These are phyloP conservation scores for Turritopsis dohrnii DNA, from an alignment of 30 jellyfish, hydroid and myxozoan genomes.

Conservation along the genomic window DNA sequence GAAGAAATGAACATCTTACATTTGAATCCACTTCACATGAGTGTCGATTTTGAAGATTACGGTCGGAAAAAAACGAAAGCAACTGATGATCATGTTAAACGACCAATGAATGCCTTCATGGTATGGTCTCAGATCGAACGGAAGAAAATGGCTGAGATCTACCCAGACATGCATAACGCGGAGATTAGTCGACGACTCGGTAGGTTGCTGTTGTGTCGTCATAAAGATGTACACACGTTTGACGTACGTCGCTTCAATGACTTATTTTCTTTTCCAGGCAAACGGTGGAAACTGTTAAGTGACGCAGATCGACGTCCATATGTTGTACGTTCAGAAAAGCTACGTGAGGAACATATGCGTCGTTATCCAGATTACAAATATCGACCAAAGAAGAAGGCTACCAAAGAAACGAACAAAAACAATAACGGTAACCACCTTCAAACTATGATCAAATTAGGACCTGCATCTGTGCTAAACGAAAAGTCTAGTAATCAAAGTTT, in stretches of 20 bases:
- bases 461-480: not conserved
- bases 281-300: conserved; percentile 70
- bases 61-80: not conserved
- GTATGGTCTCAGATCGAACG: conserved; percentile 95
- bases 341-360: conserved; percentile 92
- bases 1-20: conserved; percentile 31
- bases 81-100: conserved; percentile 60
- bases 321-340: conserved; percentile 71
- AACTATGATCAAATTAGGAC: conserved; percentile 7
- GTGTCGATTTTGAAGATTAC: not conserved
- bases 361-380: conserved; percentile 85
- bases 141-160: conserved; percentile 83
- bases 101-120: conserved; percentile 97
- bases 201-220: too few relatives aligned
- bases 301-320: conserved; percentile 80
- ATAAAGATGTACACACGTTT: too few relatives aligned
- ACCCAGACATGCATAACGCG: conserved; percentile 95
- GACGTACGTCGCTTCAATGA: not conserved
- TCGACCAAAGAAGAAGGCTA: conserved; percentile 83
- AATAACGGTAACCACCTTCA: not conserved
- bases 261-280: conserved; percentile 17
- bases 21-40: conserved; percentile 18
- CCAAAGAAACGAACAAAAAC: not conserved
- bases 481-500: not conserved
- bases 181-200: conserved; percentile 94